A percentile compares a stretch with the other conserved stretches of the same genome.
Evolutionary conservation across 2,113 vertebrate species (phyloP).

Genomic region (Salvelinus sp.): DNA sequence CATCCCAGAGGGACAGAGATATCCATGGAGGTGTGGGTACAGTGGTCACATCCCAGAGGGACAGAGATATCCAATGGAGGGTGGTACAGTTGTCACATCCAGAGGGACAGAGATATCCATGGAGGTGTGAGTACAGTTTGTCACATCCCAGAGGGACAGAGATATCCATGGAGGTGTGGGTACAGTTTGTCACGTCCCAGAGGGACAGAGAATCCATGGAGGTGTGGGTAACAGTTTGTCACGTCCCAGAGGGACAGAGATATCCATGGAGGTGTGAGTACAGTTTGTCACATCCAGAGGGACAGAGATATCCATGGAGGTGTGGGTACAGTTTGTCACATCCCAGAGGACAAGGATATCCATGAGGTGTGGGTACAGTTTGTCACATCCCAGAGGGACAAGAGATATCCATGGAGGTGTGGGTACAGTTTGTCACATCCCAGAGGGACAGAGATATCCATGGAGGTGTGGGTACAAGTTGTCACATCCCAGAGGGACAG

Average conservation of each 20-base stretch:
- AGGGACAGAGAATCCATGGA: no score
- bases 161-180: no score
- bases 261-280: slow-evolving; percentile 22
- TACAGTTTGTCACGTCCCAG: no score
- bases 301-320: slow-evolving; percentile 43
- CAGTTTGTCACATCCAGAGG: slow-evolving; percentile 20
- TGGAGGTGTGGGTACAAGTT: no score
- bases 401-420: no score
- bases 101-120: slow-evolving; percentile 22
- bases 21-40: slow-evolving; percentile 22
- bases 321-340: no score
- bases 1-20: background rate
- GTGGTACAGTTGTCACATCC: background rate
- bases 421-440: no score
- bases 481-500: no score
- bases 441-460: no score
- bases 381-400: slow-evolving; percentile 35
- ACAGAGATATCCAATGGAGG: slow-evolving; percentile 41
- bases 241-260: slow-evolving; percentile 50
- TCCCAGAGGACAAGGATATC: slow-evolving; percentile 42
- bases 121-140: no score
- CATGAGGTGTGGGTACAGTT: slow-evolving; percentile 12
- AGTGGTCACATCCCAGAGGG: slow-evolving; percentile 17
- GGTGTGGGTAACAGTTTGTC: no score
- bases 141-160: no score